Conservation (phyloP, 1,140 invertebrate species). For the Cyrtorhinus lividipennis region DNA sequence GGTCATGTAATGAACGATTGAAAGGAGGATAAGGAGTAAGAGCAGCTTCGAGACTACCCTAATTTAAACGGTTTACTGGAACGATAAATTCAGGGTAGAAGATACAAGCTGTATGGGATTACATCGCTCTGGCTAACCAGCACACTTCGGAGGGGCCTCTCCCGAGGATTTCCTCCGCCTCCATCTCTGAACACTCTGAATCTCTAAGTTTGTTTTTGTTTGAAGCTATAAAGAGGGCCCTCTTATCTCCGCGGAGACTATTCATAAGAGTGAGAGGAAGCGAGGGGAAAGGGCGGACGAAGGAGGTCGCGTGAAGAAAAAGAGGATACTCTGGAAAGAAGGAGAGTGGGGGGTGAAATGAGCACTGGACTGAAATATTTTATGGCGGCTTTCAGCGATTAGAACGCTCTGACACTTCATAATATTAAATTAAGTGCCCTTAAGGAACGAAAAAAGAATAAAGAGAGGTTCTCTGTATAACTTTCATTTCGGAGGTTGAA, state of each 20-base stretch:
- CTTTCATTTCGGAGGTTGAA: too few relatives aligned
- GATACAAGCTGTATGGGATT: constrained; percentile 3
- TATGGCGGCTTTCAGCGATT: not conserved
- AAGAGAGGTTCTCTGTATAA: too few relatives aligned
- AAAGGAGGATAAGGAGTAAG: too few relatives aligned
- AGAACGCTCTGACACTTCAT: not conserved
- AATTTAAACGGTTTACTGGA: constrained; percentile 7
- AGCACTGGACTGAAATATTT: not conserved
- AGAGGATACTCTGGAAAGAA: too few relatives aligned
- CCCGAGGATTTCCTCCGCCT: not conserved
- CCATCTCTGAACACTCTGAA: not conserved
- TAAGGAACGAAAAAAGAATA: too few relatives aligned
- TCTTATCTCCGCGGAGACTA: constrained; percentile 1
- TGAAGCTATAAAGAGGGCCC: constrained; percentile 4
- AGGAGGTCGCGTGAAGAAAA: too few relatives aligned
- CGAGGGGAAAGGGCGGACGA: not conserved
- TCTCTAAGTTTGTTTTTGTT: constrained; percentile 1
- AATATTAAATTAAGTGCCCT: not conserved
- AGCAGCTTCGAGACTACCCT: not conserved
- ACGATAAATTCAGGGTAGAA: constrained; percentile 2
- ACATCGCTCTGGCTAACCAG: not conserved
- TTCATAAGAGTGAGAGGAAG: not conserved
- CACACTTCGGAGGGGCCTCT: not conserved
- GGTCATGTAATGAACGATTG: too few relatives aligned
- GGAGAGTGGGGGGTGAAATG: not conserved